Evolutionary conservation across 2,113 vertebrate genomes (phyloP), one percentile per base, ranked within the genome.

Genomic region (Calyptomena viridis): DNA sequence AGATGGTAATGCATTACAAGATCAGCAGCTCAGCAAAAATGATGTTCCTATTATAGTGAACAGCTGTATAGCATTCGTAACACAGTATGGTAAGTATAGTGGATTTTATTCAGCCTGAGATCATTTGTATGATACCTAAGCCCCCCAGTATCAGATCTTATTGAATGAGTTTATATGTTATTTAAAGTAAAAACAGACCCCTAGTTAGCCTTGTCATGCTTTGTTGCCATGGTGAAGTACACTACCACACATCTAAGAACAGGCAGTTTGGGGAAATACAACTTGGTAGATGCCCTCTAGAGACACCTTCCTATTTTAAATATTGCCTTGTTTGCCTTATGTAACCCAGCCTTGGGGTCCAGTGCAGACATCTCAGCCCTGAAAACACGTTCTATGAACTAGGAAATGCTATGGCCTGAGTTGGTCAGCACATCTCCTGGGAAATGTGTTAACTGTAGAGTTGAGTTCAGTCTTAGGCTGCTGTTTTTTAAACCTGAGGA

Each of bases 41-140:
- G 98, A 99, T 64, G 97, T 99, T 81, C 99, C 99, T 52, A 99
- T 99, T 95, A 98, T 99, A 31, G 97, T 99, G 73, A 99, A 99
- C 98, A 99, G 99, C 98, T 99, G 99, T 97, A 98, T 99, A 92
- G 98, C 99, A 52, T 99, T 99, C 97, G 99, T 99, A 98, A 99
- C 99, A 28, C 99, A 99, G 97, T 99, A 99, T 85, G 99, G 99
- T 99, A 97, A 98, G 98, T 96, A 91, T 58, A 92, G 84, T 64
- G 33, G 74, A 68, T 86, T 97, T 95, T 95, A 80, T 95, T 97
- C 87, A 96, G 71, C 69, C 37, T 59, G 46, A 77, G 73, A 69
- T 92, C 39, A 49, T 81, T 93, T 77, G 23, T 85, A 20, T 73
- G 77, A 69, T 93, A 89, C 62, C 50, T 39, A 84, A 94, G 35